Evolutionary conservation across 2,113 vertebrate species (phyloP).

Genomic region (Pipra filicauda): DNA sequence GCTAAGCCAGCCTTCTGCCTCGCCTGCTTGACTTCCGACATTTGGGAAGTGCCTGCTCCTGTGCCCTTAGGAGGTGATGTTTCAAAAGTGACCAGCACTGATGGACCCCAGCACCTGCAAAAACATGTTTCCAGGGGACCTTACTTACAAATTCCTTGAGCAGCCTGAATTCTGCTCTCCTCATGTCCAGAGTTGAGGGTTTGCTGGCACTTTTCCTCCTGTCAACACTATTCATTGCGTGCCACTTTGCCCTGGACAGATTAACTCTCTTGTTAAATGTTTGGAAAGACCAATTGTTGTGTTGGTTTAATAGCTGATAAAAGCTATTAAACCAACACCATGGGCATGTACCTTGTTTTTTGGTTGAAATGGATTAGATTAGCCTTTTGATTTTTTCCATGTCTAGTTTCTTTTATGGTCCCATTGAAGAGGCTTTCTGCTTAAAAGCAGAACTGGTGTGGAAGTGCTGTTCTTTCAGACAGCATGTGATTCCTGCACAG

Average conservation of each 20-base stretch:
- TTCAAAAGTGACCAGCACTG: neutral
- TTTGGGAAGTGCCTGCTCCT: neutral
- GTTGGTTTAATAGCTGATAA: constrained; percentile 24
- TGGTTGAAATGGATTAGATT: neutral
- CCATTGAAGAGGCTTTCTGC: neutral
- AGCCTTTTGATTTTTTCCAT: neutral
- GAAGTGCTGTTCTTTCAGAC: neutral
- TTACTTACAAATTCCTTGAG: neutral
- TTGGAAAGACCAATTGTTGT: neutral
- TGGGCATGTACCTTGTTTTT: neutral
- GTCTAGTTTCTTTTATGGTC: neutral
- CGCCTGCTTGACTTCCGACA: neutral
- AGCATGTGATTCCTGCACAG: neutral
- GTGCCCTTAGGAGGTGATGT: neutral
- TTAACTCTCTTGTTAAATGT: neutral
- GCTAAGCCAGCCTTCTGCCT: neutral
- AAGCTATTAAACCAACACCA: neutral
- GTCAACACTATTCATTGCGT: neutral
- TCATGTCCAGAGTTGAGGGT: neutral
- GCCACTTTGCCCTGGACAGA: neutral
- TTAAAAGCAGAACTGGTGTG: neutral
- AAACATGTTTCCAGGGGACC: neutral
- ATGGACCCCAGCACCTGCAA: neutral
- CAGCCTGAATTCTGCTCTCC: neutral
- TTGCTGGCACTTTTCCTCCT: neutral